These are phyloP conservation scores for Myripristis murdjan DNA, from an alignment of 2,797 vertebrate species.

Conservation along the genomic window DNA sequence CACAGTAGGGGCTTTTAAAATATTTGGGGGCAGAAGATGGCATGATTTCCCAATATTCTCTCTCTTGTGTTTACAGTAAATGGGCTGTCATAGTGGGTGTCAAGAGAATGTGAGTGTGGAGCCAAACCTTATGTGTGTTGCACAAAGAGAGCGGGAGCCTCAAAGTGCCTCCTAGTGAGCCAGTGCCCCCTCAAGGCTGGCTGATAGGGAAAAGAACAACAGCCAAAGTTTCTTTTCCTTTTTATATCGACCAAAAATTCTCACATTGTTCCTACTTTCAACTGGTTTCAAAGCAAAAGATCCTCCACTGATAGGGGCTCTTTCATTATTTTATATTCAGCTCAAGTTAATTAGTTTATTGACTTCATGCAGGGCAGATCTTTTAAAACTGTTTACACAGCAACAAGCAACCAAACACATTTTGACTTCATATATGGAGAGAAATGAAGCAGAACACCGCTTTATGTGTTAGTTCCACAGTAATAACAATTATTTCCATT, in stretches of 20 bases:
- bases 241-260: conserved; percentile 3
- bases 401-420: conserved; percentile 20
- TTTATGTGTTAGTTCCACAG: no score
- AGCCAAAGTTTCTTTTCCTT: conserved; percentile 1
- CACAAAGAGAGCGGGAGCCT: conserved; percentile 39
- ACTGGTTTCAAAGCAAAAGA: conserved; percentile 16
- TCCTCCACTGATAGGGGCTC: conserved; percentile 18
- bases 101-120: neutral
- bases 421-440: neutral
- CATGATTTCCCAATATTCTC: conserved; percentile 25
- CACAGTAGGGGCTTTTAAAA: conserved; percentile 32
- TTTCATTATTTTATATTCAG: neutral
- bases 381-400: conserved; percentile 19
- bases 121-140: conserved; percentile 13
- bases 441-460: neutral
- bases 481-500: no score
- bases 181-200: conserved; percentile 28
- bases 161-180: conserved; percentile 34
- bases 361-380: conserved; percentile 21
- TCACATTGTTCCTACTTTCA: conserved; percentile 32
- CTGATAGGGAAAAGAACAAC: conserved; percentile 29
- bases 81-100: neutral
- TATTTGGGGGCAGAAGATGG: conserved; percentile 8
- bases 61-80: conserved; percentile 23
- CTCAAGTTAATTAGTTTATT: conserved; percentile 25